Evolutionary conservation across 2,888 invertebrate genomes (phyloP), one percentile per base, ranked within the genome.

Genomic region (Amphiduros pacificus): DNA sequence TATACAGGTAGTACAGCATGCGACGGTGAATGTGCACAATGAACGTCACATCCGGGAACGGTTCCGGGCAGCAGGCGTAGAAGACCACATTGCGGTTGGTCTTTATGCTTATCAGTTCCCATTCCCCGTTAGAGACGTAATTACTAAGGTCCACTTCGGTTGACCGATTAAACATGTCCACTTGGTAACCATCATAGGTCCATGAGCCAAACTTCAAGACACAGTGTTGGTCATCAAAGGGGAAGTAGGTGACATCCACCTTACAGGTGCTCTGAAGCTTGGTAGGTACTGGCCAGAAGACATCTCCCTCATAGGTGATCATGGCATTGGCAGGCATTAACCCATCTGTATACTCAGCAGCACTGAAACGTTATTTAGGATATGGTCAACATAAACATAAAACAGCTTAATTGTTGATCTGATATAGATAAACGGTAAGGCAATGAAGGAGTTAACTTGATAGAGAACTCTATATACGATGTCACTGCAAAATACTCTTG

Each of bases 201-300:
- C 78, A 78, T 9, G 77, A 77, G 1, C 78, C 78, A n/a, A 78
- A 69, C 57, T 78, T 78, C 65, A 78, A 71, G 17, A 52, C 32
- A 52, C 67, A 67, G 44, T 31, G 48, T 41, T 86, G 86, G 61
- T 83, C 84, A 72, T 86, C 87, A 72, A 87, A 87, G 2, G 86
- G 86, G 74, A 87, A 87, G 71, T 85, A 86, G 1, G 86, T 86
- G 55, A 83, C 83, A 62, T 82, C 81, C 22, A 87, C 85, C 63
- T 85, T 85, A 72, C 86, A 87, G 4, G 86, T 85, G 66, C 84
- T 84, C 56, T 85, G 82, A 27, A 87, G 81, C 69, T 86, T 86
- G 32, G 86, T 86, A 17, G 86, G 86, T 2, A 86, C 85, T 0
- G 86, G 86, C 87, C 87, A 87, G 74, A 87, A 87, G 1, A 87